phyloP scores from a whole-genome alignment of 2,797 vertebrate genomes.

The Buceros bicornis region DNA sequence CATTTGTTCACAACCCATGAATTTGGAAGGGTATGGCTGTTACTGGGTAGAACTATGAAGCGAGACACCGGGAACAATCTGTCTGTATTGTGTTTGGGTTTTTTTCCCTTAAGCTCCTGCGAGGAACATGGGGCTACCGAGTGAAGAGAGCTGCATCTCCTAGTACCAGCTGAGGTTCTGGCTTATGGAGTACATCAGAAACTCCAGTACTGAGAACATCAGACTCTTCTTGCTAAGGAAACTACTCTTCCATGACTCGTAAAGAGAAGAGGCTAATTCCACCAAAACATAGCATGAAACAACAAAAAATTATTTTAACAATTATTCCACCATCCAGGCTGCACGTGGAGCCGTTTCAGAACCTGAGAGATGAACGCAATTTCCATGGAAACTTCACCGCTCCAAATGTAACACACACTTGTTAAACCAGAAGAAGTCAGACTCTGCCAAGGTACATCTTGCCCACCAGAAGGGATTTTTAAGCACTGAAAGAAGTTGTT shows the following conservation, averaged over 20 bases:
- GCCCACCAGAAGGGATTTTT: neutral
- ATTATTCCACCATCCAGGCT: neutral
- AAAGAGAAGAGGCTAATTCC: neutral
- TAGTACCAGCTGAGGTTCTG: rapidly evolving
- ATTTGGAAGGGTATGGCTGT: neutral
- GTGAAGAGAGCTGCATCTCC: neutral
- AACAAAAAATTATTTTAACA: neutral
- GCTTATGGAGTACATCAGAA: too few species aligned
- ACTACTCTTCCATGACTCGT: neutral
- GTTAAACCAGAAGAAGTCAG: neutral
- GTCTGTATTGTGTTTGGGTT: neutral
- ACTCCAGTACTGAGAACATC: too few species aligned
- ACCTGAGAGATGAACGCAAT: slow-evolving; percentile 4
- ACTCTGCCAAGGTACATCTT: slow-evolving; percentile 34
- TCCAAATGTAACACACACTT: neutral
- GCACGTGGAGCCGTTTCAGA: neutral
- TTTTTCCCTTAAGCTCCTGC: neutral
- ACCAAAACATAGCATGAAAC: neutral
- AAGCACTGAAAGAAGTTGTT: neutral
- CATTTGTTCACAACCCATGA: too few species aligned
- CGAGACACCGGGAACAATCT: neutral
- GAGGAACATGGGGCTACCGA: neutral
- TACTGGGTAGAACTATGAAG: neutral
- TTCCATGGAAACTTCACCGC: slow-evolving; percentile 66
- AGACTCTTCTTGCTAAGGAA: neutral